Percentiles rank a stretch among this genome's conserved stretches.
phyloP scores from a whole-genome alignment of 2,888 invertebrate species.

The Ditula angustiorana region DNA sequence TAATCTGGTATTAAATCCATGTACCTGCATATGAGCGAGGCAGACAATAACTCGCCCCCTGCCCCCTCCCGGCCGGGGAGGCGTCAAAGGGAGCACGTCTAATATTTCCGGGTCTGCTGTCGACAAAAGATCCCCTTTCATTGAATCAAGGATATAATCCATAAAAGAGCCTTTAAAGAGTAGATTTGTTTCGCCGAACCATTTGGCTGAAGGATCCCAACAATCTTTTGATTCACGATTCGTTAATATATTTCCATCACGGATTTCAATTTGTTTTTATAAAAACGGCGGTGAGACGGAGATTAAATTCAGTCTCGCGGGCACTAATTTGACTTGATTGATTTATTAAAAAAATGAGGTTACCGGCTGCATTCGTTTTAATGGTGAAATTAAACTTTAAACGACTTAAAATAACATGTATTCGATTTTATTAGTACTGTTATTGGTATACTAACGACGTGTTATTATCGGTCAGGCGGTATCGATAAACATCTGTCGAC shows the following conservation, averaged over 20 bases:
- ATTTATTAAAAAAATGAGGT: conserved; percentile 23
- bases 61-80: conserved; percentile 44
- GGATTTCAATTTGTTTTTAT: conserved; percentile 42
- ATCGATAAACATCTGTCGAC: conserved; percentile 37
- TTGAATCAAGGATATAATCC: conserved; percentile 73
- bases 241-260: conserved; percentile 44
- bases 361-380: conserved; percentile 26
- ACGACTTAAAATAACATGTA: conserved; percentile 37
- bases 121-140: conserved; percentile 73
- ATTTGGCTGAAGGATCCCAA: conserved; percentile 46
- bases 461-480: conserved; percentile 35
- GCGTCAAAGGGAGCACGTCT: conserved; percentile 51
- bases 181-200: conserved; percentile 67
- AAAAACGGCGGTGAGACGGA: conserved; percentile 39
- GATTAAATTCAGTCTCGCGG: conserved; percentile 42
- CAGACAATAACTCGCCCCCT: conserved; percentile 41
- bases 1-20: conserved; percentile 8
- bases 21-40: conserved; percentile 31
- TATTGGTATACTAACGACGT: conserved; percentile 37
- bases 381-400: conserved; percentile 26
- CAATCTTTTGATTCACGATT: conserved; percentile 45
- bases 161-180: conserved; percentile 68
- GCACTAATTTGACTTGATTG: conserved; percentile 32
- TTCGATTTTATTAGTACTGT: conserved; percentile 26
- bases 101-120: conserved; percentile 71